phyloP scores from a whole-genome alignment of 2,113 vertebrate species.

The Atractosteus spatula region DNA sequence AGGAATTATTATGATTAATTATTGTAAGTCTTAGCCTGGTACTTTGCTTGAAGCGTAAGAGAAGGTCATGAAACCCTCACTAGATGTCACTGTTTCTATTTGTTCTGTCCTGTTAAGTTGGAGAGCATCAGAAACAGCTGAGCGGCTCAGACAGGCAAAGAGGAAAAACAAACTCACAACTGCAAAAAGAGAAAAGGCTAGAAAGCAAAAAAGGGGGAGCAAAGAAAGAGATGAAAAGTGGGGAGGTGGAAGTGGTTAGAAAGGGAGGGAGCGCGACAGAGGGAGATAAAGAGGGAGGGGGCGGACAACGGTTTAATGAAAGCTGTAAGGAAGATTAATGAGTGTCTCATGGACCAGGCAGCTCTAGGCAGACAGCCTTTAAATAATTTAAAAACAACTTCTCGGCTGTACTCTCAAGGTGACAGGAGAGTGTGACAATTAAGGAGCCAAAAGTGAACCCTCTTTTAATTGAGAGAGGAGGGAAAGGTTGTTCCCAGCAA shows the following conservation, averaged over 20 bases:
- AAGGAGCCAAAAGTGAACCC: constrained; percentile 4
- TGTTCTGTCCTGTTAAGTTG: too few species aligned
- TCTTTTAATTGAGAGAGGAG: constrained; percentile 6
- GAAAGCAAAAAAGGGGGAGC: constrained; percentile 33
- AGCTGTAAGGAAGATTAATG: constrained; percentile 68
- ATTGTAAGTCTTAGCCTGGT: too few species aligned
- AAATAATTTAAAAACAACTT: constrained; percentile 61
- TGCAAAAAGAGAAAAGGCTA: constrained; percentile 2
- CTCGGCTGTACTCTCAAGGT: constrained; percentile 60
- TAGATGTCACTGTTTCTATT: too few species aligned
- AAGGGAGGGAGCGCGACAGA: neutral
- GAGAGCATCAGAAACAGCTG: too few species aligned
- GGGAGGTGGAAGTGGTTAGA: constrained; percentile 15
- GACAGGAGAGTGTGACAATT: constrained; percentile 54
- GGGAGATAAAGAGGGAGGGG: constrained; percentile 19
- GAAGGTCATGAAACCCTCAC: too few species aligned
- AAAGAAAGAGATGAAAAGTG: constrained; percentile 37
- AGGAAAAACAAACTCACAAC: constrained; percentile 13
- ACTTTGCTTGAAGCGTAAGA: too few species aligned
- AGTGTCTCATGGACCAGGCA: constrained; percentile 49
- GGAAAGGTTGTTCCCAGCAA: constrained; percentile 11
- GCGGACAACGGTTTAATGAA: constrained; percentile 58
- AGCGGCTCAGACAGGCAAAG: constrained; percentile 5
- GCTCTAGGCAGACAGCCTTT: constrained; percentile 34
- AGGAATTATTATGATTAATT: too few species aligned